Evolutionary conservation across 2,888 invertebrate species (phyloP), one percentile per base, ranked within the genome.

Genomic region (Ceramica pisi): DNA sequence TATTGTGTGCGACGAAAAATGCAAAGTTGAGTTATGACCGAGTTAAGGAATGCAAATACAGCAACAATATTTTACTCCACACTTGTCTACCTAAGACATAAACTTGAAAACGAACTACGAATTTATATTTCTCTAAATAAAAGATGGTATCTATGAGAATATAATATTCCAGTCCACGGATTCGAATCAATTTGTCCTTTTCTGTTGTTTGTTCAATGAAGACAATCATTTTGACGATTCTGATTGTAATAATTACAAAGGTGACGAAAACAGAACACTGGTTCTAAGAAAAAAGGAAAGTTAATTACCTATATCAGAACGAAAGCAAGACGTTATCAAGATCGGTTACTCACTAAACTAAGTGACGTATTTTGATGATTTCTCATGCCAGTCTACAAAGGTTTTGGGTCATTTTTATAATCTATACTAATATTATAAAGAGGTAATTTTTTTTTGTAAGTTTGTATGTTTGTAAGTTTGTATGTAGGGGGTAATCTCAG

Each of bases 1-100:
- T 67, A 71, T 65, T 72, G 59, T 55, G 68, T 53, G 65, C 63
- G 46, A 60, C 67, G 60, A 66, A 66, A 83, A 80, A 68, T 62
- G 48, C 64, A 50, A 63, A 78, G 21, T n/a, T 63, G 35, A 66
- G 10, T 44, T 56, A 59, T 65, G 12, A 6, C 8, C 10, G 8
- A 53, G 8, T 44, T 21, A 63, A 53, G 48, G 44, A 65, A 69
- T 59, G 62, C 55, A 78, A 82, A 71, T 63, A 35, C 12, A 48
- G n/a, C 38, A 57, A 57, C 51, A 65, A 56, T 70, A 57, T 41
- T 55, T 82, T 19, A 60, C 26, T 51, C 7, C n/a, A 26, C 38
- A 35, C n/a, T 3, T 23, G 76, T 31, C 55, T 19, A n/a, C 14
- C 1, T 8, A 38, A 21, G 9, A 50, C 19, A 75, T 21, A 44